A percentile compares a stretch with the other conserved stretches of the same genome.
Evolutionary conservation across 2,797 vertebrate species (phyloP).

Genomic region (Alcedo quadribrachys): DNA sequence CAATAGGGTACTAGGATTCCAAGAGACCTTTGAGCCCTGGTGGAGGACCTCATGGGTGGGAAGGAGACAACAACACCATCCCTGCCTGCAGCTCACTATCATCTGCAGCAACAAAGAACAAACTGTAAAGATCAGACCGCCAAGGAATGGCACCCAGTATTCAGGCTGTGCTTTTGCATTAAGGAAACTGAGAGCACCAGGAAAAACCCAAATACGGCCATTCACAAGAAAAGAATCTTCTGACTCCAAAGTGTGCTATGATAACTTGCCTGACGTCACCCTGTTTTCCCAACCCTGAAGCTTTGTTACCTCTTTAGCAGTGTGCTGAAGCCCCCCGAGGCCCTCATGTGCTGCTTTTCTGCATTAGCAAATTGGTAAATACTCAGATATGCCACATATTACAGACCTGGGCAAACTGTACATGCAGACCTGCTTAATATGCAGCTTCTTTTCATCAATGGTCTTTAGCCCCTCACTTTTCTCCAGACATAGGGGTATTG

Average conservation of each 20-base stretch:
- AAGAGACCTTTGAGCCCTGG: background rate
- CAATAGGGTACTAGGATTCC: background rate
- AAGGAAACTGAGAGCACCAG: background rate
- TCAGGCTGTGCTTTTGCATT: background rate
- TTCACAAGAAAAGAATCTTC: background rate
- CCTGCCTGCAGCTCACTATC: background rate
- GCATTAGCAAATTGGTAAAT: background rate
- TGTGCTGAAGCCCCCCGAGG: background rate
- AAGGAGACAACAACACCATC: background rate
- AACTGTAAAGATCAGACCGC: background rate
- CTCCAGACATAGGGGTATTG: background rate
- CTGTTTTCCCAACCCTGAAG: background rate
- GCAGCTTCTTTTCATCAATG: background rate
- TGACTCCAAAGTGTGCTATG: background rate
- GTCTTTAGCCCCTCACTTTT: background rate
- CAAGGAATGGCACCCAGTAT: background rate
- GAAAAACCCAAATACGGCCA: background rate
- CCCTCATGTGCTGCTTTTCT: background rate
- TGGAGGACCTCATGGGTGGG: background rate
- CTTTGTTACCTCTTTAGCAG: background rate
- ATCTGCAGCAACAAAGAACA: background rate
- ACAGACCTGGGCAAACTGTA: rapidly evolving
- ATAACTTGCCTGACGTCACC: background rate
- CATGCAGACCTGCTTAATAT: background rate
- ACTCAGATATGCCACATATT: background rate